phyloP scores from a whole-genome alignment of 1,140 invertebrate genomes.

The Nomia melanderi region DNA sequence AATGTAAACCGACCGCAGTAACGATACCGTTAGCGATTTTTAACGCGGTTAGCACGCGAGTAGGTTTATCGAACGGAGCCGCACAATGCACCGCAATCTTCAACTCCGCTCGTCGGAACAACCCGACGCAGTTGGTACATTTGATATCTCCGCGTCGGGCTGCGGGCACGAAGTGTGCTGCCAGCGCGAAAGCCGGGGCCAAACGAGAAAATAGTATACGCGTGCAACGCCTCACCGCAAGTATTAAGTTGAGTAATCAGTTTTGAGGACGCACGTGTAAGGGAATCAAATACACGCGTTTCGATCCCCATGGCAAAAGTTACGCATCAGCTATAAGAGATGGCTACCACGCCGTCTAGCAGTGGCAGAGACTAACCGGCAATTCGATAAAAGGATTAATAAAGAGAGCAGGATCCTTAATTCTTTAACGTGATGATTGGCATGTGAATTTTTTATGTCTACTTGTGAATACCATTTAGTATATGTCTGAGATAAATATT shows the following conservation, averaged over 20 bases:
- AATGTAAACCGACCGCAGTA: constrained; percentile 71
- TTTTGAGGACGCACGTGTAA: constrained; percentile 11
- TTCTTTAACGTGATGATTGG: too few species aligned
- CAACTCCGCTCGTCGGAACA: neutral
- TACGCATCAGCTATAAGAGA: too few species aligned
- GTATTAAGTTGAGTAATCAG: constrained; percentile 19
- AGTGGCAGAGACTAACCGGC: too few species aligned
- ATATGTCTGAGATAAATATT: too few species aligned
- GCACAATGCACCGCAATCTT: constrained; percentile 40
- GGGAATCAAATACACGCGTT: neutral
- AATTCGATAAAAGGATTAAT: too few species aligned
- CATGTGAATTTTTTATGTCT: too few species aligned
- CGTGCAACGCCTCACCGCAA: constrained; percentile 30
- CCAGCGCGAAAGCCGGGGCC: constrained; percentile 17
- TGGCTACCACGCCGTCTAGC: too few species aligned
- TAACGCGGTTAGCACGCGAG: constrained; percentile 66
- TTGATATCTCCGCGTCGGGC: constrained; percentile 36
- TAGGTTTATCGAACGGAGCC: constrained; percentile 51
- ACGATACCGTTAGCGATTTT: constrained; percentile 73
- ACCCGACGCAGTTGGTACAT: constrained; percentile 23
- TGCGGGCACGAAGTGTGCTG: constrained; percentile 14
- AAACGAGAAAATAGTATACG: constrained; percentile 31
- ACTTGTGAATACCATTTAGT: too few species aligned
- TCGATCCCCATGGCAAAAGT: neutral
- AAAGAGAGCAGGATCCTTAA: too few species aligned